Percentiles rank a stretch among this genome's conserved stretches.
These are phyloP conservation scores for Chaetodon trifasciatus DNA, from an alignment of 2,797 vertebrate genomes.

Conservation along the genomic window DNA sequence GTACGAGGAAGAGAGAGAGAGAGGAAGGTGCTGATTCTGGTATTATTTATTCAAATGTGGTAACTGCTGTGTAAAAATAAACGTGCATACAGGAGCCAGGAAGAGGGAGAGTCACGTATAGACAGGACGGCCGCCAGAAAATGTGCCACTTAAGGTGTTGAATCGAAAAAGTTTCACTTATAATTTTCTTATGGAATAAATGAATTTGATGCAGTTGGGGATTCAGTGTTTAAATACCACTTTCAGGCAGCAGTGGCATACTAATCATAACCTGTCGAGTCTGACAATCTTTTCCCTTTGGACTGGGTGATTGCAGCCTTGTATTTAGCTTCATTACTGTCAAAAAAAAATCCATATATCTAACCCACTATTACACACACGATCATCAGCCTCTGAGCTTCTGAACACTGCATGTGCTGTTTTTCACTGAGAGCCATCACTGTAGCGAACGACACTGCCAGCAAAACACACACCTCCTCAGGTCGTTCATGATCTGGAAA, in stretches of 20 bases:
- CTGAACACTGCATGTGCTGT: neutral
- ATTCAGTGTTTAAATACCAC: neutral
- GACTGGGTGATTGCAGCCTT: too few relatives aligned
- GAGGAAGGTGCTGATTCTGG: neutral
- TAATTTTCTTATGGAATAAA: neutral
- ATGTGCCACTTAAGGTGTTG: neutral
- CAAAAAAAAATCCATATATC: neutral
- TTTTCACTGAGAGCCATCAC: too few relatives aligned
- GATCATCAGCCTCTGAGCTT: neutral
- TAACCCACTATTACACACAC: neutral
- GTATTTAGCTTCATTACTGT: neutral
- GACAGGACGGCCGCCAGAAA: neutral
- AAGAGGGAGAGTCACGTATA: neutral
- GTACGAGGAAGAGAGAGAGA: conserved; percentile 16
- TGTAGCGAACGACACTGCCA: neutral
- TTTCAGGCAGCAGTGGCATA: neutral
- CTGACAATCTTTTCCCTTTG: too few relatives aligned
- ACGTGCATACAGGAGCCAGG: neutral
- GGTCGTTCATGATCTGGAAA: conserved; percentile 96
- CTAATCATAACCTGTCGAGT: neutral
- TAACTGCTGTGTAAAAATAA: conserved; percentile 1
- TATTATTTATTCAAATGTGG: neutral
- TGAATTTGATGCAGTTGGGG: neutral
- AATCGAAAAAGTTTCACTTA: neutral
- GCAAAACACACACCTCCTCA: conserved; percentile 88